Base-by-base conservation (phyloP, 2,113 vertebrate genomes). In the Gobius niger region DNA sequence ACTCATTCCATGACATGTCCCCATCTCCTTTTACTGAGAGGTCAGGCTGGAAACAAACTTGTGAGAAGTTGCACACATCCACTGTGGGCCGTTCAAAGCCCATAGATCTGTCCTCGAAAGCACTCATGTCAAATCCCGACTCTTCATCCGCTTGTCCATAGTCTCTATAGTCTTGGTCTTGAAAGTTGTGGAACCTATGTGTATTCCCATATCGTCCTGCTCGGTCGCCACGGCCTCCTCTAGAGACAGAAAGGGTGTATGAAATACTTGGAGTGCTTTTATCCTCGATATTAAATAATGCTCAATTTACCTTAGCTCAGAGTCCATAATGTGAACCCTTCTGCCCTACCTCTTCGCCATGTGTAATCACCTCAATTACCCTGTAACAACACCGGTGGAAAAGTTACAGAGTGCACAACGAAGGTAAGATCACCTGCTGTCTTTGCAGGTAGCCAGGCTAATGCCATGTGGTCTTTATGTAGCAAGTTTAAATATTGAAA, bases 161-260 rank as follows among this genome's bases (percentile, higher is more conserved):
- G 11, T 77, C 89, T n/a, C 92, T 75, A 61, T 95, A 94, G 72
- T 95, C 95, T 94, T 95, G 95, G 68, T 96, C 95, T 44, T 92
- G 86, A 68, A 94, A 96, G 81, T 96, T 95, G 42, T 95, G 94
- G 63, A 95, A 93, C 2, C 88, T 90, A 12, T 81, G 79, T 42
- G 84, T 84, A 65, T 91, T 91, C 41, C 93, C 94, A 60, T 96
- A 96, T 66, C 95, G 94, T 52, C 94, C 95, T 16, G 91, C 91
- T 14, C 94, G 93, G 72, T 96, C 95, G 11, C 93, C 93, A 68
- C 95, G 92, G 13, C 95, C 95, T 70, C 94, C 91, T 73, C 95
- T 96, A 60, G 7, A 52, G 34, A 72, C 76, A 3, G 9, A 63
- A 8, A 72, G 4, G 79, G 7, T 44, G 18, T 6, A n/a, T 74